Evolutionary conservation across 2,113 vertebrate genomes (phyloP).

Genomic region (Brachypodius melanocephalos): DNA sequence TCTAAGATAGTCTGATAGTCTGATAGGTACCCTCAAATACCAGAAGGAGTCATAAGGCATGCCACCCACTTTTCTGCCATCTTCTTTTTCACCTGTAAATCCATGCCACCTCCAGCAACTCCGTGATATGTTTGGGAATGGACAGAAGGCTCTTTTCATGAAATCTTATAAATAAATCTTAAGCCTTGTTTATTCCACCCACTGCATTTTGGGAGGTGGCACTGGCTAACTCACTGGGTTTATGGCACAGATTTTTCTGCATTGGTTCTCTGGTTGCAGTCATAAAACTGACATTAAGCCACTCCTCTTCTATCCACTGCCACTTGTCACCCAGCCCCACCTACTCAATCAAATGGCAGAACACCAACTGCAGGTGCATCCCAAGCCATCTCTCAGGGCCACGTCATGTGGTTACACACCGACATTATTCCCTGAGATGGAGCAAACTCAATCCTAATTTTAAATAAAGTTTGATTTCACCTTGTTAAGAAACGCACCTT

Average conservation of each 20-base stretch:
- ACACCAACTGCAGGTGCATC: background rate
- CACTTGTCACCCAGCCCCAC: background rate
- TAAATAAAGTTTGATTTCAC: background rate
- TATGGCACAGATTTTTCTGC: background rate
- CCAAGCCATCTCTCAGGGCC: background rate
- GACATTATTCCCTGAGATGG: background rate
- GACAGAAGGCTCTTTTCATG: background rate
- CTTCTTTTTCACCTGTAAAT: background rate
- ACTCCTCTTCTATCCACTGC: background rate
- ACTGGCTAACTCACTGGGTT: background rate
- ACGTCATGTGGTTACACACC: fast-evolving
- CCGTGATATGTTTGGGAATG: background rate
- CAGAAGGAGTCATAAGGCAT: background rate
- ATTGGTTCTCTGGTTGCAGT: background rate
- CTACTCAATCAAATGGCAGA: background rate
- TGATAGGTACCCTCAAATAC: background rate
- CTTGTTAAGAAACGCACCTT: background rate
- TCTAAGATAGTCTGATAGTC: background rate
- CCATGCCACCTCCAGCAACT: background rate
- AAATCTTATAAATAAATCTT: background rate
- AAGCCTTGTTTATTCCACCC: background rate
- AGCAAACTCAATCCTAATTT: background rate
- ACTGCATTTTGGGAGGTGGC: background rate
- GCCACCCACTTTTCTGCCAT: background rate
- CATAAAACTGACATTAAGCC: background rate